phyloP scores from a whole-genome alignment of 2,888 invertebrate species.

The Germaria angustata region DNA sequence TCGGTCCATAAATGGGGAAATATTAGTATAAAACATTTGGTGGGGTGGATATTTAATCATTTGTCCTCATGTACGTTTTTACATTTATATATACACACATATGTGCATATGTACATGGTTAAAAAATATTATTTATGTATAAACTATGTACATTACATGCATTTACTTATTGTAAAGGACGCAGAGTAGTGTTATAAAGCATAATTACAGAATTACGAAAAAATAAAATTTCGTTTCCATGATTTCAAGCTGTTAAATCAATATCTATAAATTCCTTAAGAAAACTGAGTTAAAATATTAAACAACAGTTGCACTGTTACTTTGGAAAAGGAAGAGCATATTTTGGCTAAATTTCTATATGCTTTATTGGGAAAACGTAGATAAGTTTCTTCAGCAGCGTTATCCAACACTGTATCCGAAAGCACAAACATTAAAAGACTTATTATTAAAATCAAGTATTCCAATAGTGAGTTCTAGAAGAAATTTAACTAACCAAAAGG shows the following conservation, averaged over 20 bases:
- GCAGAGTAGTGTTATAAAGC: no score
- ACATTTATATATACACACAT: no score
- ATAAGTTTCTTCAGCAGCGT: slow-evolving; percentile 74
- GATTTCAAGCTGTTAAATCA: slow-evolving; percentile 45
- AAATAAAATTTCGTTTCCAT: slow-evolving; percentile 43
- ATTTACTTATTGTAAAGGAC: no score
- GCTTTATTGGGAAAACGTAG: slow-evolving; percentile 78
- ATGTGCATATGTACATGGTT: no score
- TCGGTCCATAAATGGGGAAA: no score
- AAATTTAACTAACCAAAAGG: neutral
- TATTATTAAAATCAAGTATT: slow-evolving; percentile 77
- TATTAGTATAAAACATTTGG: no score
- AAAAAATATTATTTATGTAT: no score
- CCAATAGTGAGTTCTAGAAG: slow-evolving; percentile 77
- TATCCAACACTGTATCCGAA: slow-evolving; percentile 75
- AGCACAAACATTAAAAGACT: slow-evolving; percentile 75
- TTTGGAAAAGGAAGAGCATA: neutral
- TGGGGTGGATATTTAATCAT: no score
- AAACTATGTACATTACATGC: no score
- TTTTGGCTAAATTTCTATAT: slow-evolving; percentile 67
- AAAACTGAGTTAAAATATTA: neutral
- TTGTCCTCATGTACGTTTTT: no score
- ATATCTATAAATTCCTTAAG: slow-evolving; percentile 19
- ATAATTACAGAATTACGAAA: no score
- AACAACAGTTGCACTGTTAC: slow-evolving; percentile 15